phyloP scores from a whole-genome alignment of 2,797 vertebrate genomes.

The Gephyroberyx darwinii region DNA sequence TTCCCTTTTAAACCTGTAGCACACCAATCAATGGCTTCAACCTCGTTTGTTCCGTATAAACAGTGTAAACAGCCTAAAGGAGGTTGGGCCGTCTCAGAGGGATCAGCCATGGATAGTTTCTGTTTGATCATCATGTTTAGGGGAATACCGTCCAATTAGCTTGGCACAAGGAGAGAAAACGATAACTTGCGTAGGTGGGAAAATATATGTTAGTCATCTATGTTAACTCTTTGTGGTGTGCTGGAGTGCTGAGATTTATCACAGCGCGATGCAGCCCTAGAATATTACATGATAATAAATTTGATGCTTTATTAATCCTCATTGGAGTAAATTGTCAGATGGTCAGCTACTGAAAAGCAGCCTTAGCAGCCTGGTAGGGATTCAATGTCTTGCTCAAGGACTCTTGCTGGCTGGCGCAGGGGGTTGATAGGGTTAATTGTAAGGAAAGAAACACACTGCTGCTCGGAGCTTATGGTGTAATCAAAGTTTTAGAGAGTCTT shows the following conservation, averaged over 20 bases:
- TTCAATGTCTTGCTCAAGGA: not conserved
- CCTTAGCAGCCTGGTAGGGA: not conserved
- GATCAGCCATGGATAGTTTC: constrained; percentile 35
- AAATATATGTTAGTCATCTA: constrained; percentile 6
- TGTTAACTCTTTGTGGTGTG: constrained; percentile 6
- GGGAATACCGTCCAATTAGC: constrained; percentile 49
- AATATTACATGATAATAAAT: too few species aligned
- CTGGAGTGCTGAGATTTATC: not conserved
- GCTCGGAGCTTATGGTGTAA: not conserved
- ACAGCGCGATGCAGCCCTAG: not conserved
- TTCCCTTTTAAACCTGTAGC: constrained; percentile 44
- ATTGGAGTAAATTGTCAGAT: not conserved
- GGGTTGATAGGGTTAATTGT: not conserved
- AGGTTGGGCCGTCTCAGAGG: constrained; percentile 45
- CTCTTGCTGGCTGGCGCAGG: not conserved
- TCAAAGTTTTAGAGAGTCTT: constrained; percentile 1
- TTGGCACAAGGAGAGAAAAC: not conserved
- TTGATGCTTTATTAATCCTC: too few species aligned
- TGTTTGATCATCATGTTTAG: constrained; percentile 63
- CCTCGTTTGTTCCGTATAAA: constrained; percentile 53
- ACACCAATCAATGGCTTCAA: constrained; percentile 38
- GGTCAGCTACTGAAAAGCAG: not conserved
- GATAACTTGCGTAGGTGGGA: constrained; percentile 9
- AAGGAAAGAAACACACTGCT: not conserved
- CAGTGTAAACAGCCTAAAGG: constrained; percentile 55